Evolutionary conservation across 2,888 invertebrate genomes (phyloP).

Genomic region (Heliconius ismenius): DNA sequence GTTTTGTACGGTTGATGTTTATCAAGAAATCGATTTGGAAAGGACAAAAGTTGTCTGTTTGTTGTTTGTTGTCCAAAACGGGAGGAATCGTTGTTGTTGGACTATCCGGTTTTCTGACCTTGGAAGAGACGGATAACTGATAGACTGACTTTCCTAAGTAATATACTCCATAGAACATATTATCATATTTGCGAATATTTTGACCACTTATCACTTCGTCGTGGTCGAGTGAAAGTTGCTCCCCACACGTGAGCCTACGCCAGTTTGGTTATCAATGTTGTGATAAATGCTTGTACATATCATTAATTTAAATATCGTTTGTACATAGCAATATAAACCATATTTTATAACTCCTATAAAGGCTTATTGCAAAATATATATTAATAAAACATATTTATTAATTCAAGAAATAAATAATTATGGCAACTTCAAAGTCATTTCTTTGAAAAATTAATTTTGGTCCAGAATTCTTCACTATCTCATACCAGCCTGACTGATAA

Average conservation of each 20-base stretch:
- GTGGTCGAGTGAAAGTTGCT: slow-evolving; percentile 71
- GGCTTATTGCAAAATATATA: not conserved
- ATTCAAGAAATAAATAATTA: not conserved
- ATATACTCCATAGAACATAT: slow-evolving; percentile 58
- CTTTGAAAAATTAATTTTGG: not conserved
- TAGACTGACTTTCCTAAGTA: slow-evolving; percentile 61
- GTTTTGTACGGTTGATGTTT: slow-evolving; percentile 69
- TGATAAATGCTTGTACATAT: slow-evolving; percentile 50
- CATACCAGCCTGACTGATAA: not conserved
- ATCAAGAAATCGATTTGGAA: slow-evolving; percentile 72
- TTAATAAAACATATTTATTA: not conserved
- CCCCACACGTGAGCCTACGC: slow-evolving; percentile 48
- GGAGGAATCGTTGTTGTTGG: slow-evolving; percentile 67
- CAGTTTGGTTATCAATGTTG: slow-evolving; percentile 47
- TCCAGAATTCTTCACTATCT: not conserved
- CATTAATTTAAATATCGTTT: slow-evolving; percentile 43
- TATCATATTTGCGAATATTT: slow-evolving; percentile 60
- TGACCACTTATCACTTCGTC: slow-evolving; percentile 51
- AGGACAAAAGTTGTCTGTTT: slow-evolving; percentile 74
- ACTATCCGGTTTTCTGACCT: slow-evolving; percentile 71
- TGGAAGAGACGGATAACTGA: slow-evolving; percentile 63
- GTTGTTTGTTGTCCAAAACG: slow-evolving; percentile 67
- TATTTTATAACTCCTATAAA: not conserved
- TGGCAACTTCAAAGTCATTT: not conserved
- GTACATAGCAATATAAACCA: not conserved